Conservation (phyloP, 2,797 vertebrate species). For the Onychomys arenicola region DNA sequence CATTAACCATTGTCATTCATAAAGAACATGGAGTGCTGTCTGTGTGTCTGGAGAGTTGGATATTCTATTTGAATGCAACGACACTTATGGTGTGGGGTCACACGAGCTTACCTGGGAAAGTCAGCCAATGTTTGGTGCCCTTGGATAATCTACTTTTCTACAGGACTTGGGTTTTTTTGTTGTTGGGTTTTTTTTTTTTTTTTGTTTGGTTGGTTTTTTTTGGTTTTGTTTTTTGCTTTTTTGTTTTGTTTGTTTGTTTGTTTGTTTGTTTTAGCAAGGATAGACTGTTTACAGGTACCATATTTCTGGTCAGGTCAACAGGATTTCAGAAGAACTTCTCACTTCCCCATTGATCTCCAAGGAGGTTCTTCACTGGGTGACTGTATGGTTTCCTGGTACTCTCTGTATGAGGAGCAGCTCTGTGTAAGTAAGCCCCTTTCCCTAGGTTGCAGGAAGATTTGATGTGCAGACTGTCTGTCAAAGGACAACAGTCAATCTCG, state of each 20-base stretch:
- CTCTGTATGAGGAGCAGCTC: neutral
- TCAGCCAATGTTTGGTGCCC: neutral
- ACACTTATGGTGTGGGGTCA: neutral
- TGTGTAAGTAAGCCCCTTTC: neutral
- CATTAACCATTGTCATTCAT: accelerated
- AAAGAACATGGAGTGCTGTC: neutral
- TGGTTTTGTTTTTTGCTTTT: neutral
- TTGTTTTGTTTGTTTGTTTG: neutral
- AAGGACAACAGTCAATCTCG: neutral
- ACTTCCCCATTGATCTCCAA: neutral
- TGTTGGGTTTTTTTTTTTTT: neutral
- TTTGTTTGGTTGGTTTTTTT: too few relatives aligned
- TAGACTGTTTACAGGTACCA: neutral
- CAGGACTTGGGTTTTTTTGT: neutral
- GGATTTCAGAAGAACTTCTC: neutral
- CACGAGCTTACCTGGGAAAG: neutral
- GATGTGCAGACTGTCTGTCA: neutral
- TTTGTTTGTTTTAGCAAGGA: neutral
- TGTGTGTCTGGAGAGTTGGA: neutral
- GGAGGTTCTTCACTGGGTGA: neutral
- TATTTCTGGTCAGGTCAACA: neutral
- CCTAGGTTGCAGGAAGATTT: neutral
- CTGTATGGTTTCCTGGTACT: neutral
- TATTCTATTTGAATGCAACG: neutral
- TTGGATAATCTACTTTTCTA: neutral